Percentiles rank a stretch among this genome's conserved stretches.
phyloP scores from a whole-genome alignment of 2,113 vertebrate genomes.

The Murina feae region DNA sequence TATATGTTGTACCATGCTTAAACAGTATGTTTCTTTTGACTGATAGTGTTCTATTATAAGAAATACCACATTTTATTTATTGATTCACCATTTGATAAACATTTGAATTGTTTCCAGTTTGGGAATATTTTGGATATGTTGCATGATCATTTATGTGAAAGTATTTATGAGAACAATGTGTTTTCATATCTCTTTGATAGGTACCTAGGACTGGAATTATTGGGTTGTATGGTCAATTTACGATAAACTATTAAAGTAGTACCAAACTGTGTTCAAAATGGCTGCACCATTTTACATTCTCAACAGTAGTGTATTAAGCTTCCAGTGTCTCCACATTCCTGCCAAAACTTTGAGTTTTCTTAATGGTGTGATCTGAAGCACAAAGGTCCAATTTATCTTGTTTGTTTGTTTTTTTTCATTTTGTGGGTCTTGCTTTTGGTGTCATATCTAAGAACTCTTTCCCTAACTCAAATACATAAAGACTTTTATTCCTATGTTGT shows the following conservation, averaged over 20 bases:
- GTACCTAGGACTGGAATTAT: neutral
- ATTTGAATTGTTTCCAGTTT: neutral
- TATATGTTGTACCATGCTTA: neutral
- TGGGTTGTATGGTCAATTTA: neutral
- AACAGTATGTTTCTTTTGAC: neutral
- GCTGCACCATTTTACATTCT: neutral
- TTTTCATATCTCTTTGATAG: neutral
- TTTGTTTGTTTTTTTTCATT: neutral
- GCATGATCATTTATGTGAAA: neutral
- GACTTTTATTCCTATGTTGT: neutral
- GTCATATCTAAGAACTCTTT: neutral
- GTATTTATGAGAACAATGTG: neutral
- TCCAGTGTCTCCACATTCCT: neutral
- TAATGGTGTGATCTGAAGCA: neutral
- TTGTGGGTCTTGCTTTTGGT: neutral
- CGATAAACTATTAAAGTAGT: neutral
- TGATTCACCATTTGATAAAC: neutral
- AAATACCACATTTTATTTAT: neutral
- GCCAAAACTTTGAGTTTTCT: neutral
- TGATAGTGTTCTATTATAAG: neutral
- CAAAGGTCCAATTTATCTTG: neutral
- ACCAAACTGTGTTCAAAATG: neutral
- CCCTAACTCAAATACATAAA: neutral
- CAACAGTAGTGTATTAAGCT: neutral
- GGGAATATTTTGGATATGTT: neutral